These are phyloP conservation scores for Falco punctatus DNA, from an alignment of 2,113 vertebrate genomes.

Conservation along the genomic window DNA sequence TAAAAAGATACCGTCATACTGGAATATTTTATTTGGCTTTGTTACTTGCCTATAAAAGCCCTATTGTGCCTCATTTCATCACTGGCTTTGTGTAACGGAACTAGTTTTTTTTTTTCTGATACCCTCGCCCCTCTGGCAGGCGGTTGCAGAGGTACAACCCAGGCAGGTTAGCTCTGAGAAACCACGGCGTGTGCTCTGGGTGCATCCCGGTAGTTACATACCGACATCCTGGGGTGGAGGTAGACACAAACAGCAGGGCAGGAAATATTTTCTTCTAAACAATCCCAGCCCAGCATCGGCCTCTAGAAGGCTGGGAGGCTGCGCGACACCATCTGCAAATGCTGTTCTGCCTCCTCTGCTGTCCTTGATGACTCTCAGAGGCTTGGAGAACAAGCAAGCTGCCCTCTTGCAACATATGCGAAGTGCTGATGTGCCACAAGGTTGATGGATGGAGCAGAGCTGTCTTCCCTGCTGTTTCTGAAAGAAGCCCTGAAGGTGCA, in stretches of 20 bases:
- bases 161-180: background rate
- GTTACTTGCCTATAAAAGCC: background rate
- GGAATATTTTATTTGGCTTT: background rate
- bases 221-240: background rate
- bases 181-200: fast-evolving
- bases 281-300: background rate
- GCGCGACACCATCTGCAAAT: background rate
- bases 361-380: background rate
- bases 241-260: background rate
- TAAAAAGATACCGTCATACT: background rate
- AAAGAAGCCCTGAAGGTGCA: slow-evolving; percentile 14
- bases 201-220: background rate
- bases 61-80: background rate
- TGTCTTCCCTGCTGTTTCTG: background rate
- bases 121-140: background rate
- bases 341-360: background rate
- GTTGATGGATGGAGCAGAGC: slow-evolving; percentile 12
- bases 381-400: background rate
- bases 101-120: background rate
- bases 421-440: slow-evolving; percentile 2
- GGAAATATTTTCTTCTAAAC: background rate
- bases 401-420: slow-evolving; percentile 1
- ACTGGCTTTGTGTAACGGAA: background rate
- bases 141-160: background rate
- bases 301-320: background rate